These are phyloP conservation scores for Porites divaricata DNA, from an alignment of 92 coral and sea anemone genomes.

Conservation along the genomic window DNA sequence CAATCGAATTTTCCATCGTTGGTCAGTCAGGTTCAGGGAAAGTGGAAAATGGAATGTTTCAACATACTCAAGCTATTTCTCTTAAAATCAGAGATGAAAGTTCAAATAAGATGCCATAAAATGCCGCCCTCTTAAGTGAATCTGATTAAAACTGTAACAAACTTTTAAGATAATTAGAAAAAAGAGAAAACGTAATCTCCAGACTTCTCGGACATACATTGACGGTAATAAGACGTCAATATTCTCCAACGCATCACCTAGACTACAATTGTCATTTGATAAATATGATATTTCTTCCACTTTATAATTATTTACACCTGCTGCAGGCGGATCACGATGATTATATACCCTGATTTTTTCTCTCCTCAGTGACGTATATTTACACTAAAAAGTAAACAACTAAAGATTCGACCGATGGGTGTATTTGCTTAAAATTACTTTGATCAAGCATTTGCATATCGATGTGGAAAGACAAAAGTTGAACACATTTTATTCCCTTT, in stretches of 20 bases:
- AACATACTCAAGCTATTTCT: background rate
- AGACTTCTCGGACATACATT: background rate
- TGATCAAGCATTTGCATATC: background rate
- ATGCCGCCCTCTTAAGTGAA: background rate
- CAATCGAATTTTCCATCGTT: background rate
- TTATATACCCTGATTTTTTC: background rate
- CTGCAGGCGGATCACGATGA: background rate
- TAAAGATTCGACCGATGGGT: background rate
- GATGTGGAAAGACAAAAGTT: background rate
- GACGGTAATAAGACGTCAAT: background rate
- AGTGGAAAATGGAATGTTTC: background rate
- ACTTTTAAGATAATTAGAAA: conserved; percentile 16
- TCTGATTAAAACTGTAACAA: conserved; percentile 4
- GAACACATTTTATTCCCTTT: background rate
- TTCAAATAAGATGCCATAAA: background rate
- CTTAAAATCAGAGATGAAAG: background rate
- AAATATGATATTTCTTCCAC: conserved; percentile 9
- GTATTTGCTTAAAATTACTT: conserved; percentile 6
- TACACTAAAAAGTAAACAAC: background rate
- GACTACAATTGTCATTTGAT: background rate
- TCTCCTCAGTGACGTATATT: background rate
- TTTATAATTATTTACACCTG: conserved; percentile 21
- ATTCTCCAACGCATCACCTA: background rate
- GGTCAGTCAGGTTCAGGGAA: background rate
- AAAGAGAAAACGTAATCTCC: conserved; percentile 4